Conservation (phyloP, 2,113 vertebrate genomes). For the Pantherophis guttatus region DNA sequence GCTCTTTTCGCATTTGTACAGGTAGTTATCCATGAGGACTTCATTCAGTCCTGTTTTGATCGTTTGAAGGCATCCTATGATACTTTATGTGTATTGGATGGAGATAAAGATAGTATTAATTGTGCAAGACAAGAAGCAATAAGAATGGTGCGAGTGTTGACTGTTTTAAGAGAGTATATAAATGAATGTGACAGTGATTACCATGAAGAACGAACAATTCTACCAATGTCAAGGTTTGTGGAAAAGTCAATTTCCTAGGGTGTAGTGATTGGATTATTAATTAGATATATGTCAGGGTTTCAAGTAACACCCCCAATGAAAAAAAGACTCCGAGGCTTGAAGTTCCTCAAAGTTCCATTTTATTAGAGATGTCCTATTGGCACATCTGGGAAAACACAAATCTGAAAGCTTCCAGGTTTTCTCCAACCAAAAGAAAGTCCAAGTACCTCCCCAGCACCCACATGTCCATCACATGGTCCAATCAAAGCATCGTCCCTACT, state of each 20-base stretch:
- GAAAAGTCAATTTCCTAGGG: conserved; percentile 14
- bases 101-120: conserved; percentile 99
- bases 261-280: neutral
- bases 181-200: conserved; percentile 99
- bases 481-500: no score
- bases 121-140: conserved; percentile 97
- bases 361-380: no score
- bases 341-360: no score
- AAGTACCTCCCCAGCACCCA: no score
- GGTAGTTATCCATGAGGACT: conserved; percentile 99
- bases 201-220: conserved; percentile 96
- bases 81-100: conserved; percentile 95
- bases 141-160: conserved; percentile 96
- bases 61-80: conserved; percentile 98
- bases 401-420: no score
- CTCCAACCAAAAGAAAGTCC: no score
- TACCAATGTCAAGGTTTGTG: conserved; percentile 96
- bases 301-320: no score
- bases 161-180: conserved; percentile 96
- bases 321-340: no score
- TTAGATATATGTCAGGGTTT: neutral
- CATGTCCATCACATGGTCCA: no score
- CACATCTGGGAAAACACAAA: no score
- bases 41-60: conserved; percentile 99
- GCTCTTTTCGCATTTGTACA: conserved; percentile 59